phyloP scores from a whole-genome alignment of 2,797 vertebrate species.

The Schizopygopsis pylzovi region DNA sequence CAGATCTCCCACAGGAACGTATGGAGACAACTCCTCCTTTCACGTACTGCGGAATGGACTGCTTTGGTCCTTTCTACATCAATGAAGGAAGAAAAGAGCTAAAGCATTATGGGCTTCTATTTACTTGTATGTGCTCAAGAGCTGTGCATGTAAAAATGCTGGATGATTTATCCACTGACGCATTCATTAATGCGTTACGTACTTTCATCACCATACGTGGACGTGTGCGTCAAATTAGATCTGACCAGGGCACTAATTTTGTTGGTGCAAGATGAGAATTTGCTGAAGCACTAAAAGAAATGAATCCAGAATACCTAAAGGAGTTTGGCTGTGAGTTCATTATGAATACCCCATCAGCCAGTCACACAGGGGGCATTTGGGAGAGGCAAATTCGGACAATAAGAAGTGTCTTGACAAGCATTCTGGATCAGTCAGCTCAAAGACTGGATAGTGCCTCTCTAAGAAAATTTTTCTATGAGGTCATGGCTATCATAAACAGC shows the following conservation, averaged over 20 bases:
- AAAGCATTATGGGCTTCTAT: background rate
- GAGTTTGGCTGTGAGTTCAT: conserved; percentile 23
- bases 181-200: conserved; percentile 5
- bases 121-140: background rate
- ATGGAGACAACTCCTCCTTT: no score
- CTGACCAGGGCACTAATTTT: conserved; percentile 10
- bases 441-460: no score
- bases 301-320: background rate
- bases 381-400: background rate
- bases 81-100: background rate
- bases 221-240: background rate
- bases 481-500: no score
- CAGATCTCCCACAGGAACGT: no score
- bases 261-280: conserved; percentile 2
- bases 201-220: background rate
- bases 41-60: no score
- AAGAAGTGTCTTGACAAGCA: no score
- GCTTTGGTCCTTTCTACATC: no score
- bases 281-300: background rate
- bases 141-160: background rate
- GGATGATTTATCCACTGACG: conserved; percentile 3
- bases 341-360: background rate
- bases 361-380: conserved; percentile 1
- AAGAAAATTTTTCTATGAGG: no score
- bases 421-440: no score